Evolutionary conservation across 2,888 invertebrate genomes (phyloP).

Genomic region (Drosophila subsilvestris): DNA sequence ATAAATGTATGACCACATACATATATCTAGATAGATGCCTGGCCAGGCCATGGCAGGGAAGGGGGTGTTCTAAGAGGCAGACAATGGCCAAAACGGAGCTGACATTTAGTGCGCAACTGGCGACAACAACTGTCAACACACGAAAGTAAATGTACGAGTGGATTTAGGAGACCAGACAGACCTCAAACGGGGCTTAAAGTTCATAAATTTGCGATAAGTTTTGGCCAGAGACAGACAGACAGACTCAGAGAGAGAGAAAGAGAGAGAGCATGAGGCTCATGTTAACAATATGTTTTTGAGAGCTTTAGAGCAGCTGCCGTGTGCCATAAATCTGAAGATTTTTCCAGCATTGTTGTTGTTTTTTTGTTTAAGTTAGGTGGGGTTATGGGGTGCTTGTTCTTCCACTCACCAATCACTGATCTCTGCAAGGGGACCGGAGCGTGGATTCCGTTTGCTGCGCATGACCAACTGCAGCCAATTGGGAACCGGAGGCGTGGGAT

Average conservation of each 20-base stretch:
- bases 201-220: constrained; percentile 62
- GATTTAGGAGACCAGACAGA: constrained; percentile 24
- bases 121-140: constrained; percentile 77
- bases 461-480: constrained; percentile 84
- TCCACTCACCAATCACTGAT: constrained; percentile 65
- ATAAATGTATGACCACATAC: constrained; percentile 19
- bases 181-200: constrained; percentile 56
- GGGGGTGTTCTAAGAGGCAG: constrained; percentile 46
- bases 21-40: constrained; percentile 45
- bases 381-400: background rate
- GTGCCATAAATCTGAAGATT: constrained; percentile 70
- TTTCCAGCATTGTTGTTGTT: constrained; percentile 45
- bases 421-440: constrained; percentile 44
- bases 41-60: constrained; percentile 27
- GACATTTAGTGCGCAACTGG: constrained; percentile 65
- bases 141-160: constrained; percentile 69
- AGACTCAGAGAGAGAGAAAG: background rate
- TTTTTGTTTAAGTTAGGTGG: constrained; percentile 29
- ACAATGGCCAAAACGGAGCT: constrained; percentile 52
- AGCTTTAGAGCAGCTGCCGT: constrained; percentile 65
- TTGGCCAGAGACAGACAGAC: constrained; percentile 1
- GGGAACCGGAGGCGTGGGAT: constrained; percentile 80
- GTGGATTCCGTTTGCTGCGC: constrained; percentile 81
- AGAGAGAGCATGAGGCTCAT: constrained; percentile 47
- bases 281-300: constrained; percentile 71